phyloP scores from a whole-genome alignment of 2,113 vertebrate species.

The Eptesicus fuscus region DNA sequence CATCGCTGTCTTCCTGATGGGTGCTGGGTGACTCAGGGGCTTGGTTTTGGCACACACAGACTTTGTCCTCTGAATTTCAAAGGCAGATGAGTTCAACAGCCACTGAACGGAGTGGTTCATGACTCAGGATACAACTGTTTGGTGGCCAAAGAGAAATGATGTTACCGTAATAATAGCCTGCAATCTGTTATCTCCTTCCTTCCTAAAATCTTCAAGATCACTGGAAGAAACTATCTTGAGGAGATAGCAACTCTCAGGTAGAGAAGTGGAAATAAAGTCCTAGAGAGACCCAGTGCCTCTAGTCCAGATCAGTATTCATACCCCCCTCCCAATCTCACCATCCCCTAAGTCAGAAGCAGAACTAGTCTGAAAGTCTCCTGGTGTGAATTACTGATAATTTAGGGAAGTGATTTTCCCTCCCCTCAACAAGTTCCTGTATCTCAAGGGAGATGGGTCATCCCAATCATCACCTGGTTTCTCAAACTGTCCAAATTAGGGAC shows the following conservation, averaged over 20 bases:
- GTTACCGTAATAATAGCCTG: slow-evolving; percentile 41
- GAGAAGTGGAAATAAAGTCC: background rate
- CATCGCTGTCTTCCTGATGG: background rate
- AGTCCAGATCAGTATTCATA: background rate
- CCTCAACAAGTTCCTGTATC: background rate
- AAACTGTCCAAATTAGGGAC: background rate
- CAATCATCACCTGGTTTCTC: background rate
- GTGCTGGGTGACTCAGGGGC: slow-evolving; percentile 44
- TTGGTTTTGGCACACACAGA: slow-evolving; percentile 27
- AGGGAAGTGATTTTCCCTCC: background rate
- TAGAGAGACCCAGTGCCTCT: background rate
- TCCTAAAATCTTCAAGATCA: slow-evolving; percentile 16
- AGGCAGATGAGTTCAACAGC: slow-evolving; percentile 38
- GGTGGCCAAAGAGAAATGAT: slow-evolving; percentile 59
- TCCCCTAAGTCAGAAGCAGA: background rate
- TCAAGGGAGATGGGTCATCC: background rate
- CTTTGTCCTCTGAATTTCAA: slow-evolving; percentile 56
- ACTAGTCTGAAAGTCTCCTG: background rate
- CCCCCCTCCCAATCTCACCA: background rate
- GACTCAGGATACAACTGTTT: slow-evolving; percentile 62
- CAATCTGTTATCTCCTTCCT: slow-evolving; percentile 19
- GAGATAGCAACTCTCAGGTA: background rate
- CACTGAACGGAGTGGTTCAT: slow-evolving; percentile 51
- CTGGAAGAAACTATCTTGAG: background rate
- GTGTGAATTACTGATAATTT: background rate